Evolutionary conservation across 1,140 invertebrate genomes (phyloP), one percentile per base, ranked within the genome.

Genomic region (Drosophila watanabei): DNA sequence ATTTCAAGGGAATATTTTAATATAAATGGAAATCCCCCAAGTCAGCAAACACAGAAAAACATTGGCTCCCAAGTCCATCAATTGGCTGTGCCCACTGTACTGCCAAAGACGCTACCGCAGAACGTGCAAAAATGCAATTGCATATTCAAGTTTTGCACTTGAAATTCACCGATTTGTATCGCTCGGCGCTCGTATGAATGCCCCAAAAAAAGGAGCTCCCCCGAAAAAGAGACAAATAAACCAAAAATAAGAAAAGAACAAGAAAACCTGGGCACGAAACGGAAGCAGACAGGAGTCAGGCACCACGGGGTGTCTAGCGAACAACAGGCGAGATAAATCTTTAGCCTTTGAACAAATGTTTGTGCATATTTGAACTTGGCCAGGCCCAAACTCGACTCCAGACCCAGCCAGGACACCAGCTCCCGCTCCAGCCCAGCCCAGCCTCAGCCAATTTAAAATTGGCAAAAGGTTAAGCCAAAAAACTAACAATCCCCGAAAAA

Each of bases 71-170:
- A 30, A 45, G 71, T 75, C 37, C 46, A 54, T 78, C 60, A 75
- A 52, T 30, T 28, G 46, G 20, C 30, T 30, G 58, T 39, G 14
- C 13, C 60, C 43, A 75, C 78, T 80, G 79, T 80, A 63, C 64
- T 6, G 20, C 11, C 37, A 20, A 70, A 56, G 48, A 75, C 30
- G 37, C 54, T 59, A 52, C 57, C 41, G 56, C 52, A 70, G 45
- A 78, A 72, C 76, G 69, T 71, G 68, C 61, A 89, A 80, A 81
- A 88, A 65, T 89, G 49, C 85, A 89, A 89, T 90, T 89, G 85
- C 86, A 89, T 90, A 89, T 89, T 89, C 85, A 89, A 89, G 85
- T 76, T 88, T 82, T 89, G 85, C 85, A 89, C 85, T 89, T 89
- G 85, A 89, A 89, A 89, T 89, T 89, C 85, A 85, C 24, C 77